Conservation (phyloP, 2,113 vertebrate genomes). For the Cryptomyrus ogoouensis region DNA sequence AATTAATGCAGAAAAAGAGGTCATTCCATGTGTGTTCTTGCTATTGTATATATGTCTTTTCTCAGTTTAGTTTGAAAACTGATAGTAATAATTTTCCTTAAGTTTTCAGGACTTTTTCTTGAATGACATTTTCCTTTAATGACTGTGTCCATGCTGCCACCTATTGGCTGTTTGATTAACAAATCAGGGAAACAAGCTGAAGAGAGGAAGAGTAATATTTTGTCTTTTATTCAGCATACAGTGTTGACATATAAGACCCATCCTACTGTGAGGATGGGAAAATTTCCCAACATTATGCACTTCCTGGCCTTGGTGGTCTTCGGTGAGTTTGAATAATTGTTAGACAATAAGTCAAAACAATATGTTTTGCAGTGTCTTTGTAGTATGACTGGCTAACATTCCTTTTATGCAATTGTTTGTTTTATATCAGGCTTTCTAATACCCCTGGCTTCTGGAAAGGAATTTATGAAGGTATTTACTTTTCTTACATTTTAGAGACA, state of each 20-base stretch:
- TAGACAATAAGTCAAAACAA: background rate
- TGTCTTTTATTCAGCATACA: background rate
- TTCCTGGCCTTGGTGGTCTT: slow-evolving; percentile 6
- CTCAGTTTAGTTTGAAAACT: background rate
- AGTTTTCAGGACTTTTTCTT: background rate
- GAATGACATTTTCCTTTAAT: background rate
- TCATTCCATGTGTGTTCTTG: background rate
- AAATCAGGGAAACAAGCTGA: background rate
- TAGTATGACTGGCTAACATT: background rate
- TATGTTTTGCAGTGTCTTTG: background rate
- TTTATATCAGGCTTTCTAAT: background rate
- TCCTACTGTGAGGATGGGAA: background rate
- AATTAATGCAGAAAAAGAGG: background rate
- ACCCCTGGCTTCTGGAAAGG: background rate
- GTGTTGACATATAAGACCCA: background rate
- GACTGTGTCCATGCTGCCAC: background rate
- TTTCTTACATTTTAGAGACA: background rate
- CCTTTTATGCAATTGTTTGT: background rate
- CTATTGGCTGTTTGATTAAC: background rate
- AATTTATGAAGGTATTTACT: background rate
- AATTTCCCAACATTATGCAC: background rate
- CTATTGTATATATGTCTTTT: background rate
- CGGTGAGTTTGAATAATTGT: background rate
- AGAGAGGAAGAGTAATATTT: background rate
- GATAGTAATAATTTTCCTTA: background rate